Conservation (phyloP, 1,140 invertebrate genomes). For the Temnothorax nylanderi region DNA sequence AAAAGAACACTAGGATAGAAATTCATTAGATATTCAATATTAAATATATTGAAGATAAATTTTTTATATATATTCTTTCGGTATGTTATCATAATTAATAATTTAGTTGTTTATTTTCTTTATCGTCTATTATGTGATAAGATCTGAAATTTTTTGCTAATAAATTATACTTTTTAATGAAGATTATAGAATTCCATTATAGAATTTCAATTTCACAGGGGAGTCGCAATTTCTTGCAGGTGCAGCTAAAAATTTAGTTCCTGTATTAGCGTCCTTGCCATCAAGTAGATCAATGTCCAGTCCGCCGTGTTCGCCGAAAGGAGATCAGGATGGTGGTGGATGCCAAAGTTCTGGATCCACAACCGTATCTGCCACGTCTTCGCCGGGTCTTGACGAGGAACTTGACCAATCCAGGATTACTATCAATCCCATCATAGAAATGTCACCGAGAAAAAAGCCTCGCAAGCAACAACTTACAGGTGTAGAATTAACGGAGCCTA, state of each 20-base stretch:
- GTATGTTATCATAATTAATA: neutral
- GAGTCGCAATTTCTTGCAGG: slow-evolving; percentile 68
- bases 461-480: slow-evolving; percentile 84
- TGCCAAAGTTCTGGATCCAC: slow-evolving; percentile 89
- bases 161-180: neutral
- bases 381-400: slow-evolving; percentile 89
- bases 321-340: slow-evolving; percentile 83
- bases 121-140: neutral
- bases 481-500: slow-evolving; percentile 82
- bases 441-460: slow-evolving; percentile 87
- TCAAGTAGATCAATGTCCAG: slow-evolving; percentile 84
- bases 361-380: slow-evolving; percentile 92
- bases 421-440: slow-evolving; percentile 82
- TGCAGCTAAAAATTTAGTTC: slow-evolving; percentile 87
- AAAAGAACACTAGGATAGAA: slow-evolving; percentile 1
- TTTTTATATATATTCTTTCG: neutral
- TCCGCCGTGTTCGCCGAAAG: slow-evolving; percentile 85
- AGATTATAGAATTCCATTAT: neutral
- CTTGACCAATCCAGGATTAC: slow-evolving; percentile 84
- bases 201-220: slow-evolving; percentile 32
- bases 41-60: neutral
- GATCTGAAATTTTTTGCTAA: neutral
- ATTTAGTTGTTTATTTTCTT: slow-evolving; percentile 8
- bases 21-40: neutral
- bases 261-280: slow-evolving; percentile 86